phyloP scores from a whole-genome alignment of 2,888 invertebrate species.

The Pardosa pseudoannulata region DNA sequence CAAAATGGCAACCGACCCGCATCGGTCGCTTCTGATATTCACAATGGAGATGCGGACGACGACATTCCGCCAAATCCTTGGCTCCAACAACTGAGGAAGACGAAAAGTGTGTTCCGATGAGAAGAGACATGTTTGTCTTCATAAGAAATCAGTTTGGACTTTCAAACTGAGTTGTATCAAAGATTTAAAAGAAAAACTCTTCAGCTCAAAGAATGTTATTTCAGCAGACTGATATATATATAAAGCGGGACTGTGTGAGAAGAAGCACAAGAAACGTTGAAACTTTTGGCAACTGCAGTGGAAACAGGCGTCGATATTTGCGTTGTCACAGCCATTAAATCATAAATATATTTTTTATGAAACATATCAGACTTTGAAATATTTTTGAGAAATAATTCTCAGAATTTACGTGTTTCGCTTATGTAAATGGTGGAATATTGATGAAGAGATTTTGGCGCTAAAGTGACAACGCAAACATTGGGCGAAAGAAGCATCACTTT shows the following conservation, averaged over 20 bases:
- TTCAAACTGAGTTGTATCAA: not conserved
- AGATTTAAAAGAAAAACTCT: too few relatives aligned
- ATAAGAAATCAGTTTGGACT: not conserved
- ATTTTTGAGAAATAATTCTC: not conserved
- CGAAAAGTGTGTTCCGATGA: conserved; percentile 82
- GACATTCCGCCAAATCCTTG: conserved; percentile 81
- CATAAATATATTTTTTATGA: not conserved
- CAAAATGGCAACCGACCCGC: not conserved
- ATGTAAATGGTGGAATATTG: not conserved
- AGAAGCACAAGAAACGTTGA: too few relatives aligned
- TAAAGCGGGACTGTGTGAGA: too few relatives aligned
- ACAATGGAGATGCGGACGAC: conserved; percentile 63
- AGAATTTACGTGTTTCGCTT: not conserved
- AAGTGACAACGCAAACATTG: too few relatives aligned
- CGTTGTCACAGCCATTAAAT: too few relatives aligned
- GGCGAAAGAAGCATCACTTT: too few relatives aligned
- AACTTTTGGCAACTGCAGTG: too few relatives aligned
- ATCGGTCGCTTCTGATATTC: conserved; percentile 17
- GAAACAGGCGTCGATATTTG: too few relatives aligned
- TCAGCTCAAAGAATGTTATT: too few relatives aligned
- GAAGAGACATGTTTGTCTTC: not conserved
- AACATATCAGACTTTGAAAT: not conserved
- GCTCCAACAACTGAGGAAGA: conserved; percentile 92
- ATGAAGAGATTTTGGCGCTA: too few relatives aligned
- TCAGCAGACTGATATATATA: too few relatives aligned